A percentile compares a stretch with the other conserved stretches of the same genome.
phyloP scores from a whole-genome alignment of 2,888 invertebrate species.

The Candidula unifasciata region DNA sequence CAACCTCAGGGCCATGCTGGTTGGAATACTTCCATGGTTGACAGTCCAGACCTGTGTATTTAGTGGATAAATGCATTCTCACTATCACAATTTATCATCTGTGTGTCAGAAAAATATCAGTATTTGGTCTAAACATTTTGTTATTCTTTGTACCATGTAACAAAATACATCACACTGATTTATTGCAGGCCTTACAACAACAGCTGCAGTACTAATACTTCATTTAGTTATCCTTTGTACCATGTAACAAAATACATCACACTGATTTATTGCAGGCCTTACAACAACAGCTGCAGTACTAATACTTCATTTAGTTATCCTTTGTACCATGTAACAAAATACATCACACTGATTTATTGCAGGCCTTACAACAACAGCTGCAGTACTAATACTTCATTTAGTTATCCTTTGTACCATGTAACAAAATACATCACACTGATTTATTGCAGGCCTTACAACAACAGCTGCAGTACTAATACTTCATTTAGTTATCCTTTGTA shows the following conservation, averaged over 20 bases:
- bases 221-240: background rate
- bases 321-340: background rate
- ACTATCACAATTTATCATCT: no score
- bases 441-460: background rate
- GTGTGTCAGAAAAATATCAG: no score
- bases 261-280: background rate
- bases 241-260: background rate
- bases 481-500: background rate
- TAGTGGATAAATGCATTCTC: no score
- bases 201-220: conserved; percentile 68
- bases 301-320: background rate
- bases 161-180: background rate
- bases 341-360: background rate
- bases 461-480: no score
- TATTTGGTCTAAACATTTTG: no score
- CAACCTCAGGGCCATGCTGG: no score
- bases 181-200: conserved; percentile 25
- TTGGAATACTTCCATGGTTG: no score
- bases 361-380: background rate
- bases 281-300: no score
- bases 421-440: background rate
- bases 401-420: background rate
- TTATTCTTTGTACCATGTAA: background rate
- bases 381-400: no score
- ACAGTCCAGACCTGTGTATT: no score